Conservation (phyloP, 2,113 vertebrate species). For the Chloebia gouldiae region DNA sequence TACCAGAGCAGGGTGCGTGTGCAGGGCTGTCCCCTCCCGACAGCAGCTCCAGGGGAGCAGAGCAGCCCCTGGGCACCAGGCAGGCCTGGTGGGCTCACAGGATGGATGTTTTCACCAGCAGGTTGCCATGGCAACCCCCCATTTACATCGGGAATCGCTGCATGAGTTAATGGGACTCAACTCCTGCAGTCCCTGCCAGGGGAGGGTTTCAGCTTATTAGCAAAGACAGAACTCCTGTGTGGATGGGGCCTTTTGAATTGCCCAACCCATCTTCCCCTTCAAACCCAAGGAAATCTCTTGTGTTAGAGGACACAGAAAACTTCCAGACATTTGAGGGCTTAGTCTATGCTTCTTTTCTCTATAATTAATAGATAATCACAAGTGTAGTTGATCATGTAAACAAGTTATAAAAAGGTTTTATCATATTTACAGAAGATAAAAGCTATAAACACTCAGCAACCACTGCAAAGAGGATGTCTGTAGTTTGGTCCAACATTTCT, state of each 20-base stretch:
- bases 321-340: background rate
- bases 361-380: conserved; percentile 18
- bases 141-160: background rate
- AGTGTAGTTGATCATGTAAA: background rate
- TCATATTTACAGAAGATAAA: background rate
- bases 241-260: background rate
- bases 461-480: background rate
- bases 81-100: background rate
- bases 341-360: background rate
- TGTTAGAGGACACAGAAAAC: background rate
- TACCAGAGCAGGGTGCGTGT: too few species aligned
- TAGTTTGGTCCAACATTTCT: background rate
- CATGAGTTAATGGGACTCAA: background rate
- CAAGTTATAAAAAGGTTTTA: background rate
- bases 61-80: background rate
- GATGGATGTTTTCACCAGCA: background rate
- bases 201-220: background rate
- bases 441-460: background rate
- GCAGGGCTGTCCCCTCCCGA: background rate
- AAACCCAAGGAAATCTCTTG: background rate
- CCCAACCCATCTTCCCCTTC: background rate
- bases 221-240: background rate
- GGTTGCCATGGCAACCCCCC: conserved; percentile 12
- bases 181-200: background rate
- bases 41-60: background rate